phyloP scores from a whole-genome alignment of 2,797 vertebrate genomes.

The Oreochromis mossambicus region DNA sequence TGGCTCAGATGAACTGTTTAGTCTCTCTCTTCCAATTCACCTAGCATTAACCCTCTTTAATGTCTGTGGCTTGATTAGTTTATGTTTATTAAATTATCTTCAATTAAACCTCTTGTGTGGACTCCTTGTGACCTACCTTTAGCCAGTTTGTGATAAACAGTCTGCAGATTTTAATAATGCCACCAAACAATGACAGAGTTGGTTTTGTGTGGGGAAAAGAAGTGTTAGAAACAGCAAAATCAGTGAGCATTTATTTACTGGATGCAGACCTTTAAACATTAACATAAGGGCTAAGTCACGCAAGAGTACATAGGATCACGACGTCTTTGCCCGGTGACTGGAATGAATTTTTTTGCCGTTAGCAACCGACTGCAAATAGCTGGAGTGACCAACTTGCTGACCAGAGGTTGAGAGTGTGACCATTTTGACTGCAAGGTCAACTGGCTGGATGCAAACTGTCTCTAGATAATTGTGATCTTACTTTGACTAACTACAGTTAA shows the following conservation, averaged over 20 bases:
- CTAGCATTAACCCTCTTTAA: not conserved
- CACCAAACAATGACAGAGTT: not conserved
- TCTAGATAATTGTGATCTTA: not conserved
- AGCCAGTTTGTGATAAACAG: not conserved
- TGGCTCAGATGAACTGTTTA: not conserved
- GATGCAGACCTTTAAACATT: not conserved
- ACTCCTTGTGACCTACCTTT: not conserved
- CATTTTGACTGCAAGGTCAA: not conserved
- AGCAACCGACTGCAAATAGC: not conserved
- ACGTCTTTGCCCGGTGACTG: not conserved
- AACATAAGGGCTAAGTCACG: not conserved
- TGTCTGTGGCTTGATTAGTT: not conserved
- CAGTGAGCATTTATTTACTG: not conserved
- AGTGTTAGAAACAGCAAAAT: not conserved
- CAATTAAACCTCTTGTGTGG: not conserved
- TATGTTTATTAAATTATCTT: not conserved
- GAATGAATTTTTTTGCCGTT: accelerated
- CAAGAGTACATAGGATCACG: not conserved
- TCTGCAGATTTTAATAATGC: not conserved
- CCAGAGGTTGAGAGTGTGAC: not conserved
- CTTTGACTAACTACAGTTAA: not conserved
- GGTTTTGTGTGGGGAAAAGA: not conserved
- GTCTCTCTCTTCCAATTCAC: not conserved
- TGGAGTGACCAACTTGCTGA: not conserved
- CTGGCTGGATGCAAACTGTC: not conserved